Conservation (phyloP, 2,888 invertebrate species). For the Gonocerus acuteangulatus region DNA sequence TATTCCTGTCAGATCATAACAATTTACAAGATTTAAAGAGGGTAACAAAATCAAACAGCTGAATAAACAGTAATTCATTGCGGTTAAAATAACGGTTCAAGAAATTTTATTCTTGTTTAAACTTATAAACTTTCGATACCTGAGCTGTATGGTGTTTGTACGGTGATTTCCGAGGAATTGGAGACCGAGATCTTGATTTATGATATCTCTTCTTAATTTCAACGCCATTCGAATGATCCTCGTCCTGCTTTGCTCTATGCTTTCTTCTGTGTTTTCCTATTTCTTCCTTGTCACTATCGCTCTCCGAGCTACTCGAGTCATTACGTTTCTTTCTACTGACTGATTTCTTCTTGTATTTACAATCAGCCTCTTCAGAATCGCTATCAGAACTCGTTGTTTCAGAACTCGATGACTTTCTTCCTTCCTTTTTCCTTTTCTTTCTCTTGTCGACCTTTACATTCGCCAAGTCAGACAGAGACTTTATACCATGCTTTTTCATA, state of each 20-base stretch:
- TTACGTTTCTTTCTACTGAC: not conserved
- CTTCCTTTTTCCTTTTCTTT: slow-evolving; percentile 27
- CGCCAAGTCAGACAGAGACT: slow-evolving; percentile 34
- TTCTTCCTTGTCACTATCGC: no score
- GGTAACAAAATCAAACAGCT: no score
- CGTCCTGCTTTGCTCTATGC: not conserved
- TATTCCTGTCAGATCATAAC: no score
- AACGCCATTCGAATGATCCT: not conserved
- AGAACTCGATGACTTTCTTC: not conserved
- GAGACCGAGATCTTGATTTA: not conserved
- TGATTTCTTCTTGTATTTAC: slow-evolving; percentile 4
- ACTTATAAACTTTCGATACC: no score
- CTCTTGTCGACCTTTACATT: slow-evolving; percentile 31
- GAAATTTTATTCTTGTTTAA: no score
- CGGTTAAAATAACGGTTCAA: no score
- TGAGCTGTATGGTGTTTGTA: no score
- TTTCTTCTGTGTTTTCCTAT: not conserved
- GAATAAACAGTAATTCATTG: no score
- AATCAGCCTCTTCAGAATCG: slow-evolving; percentile 4
- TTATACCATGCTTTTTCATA: slow-evolving; percentile 43
- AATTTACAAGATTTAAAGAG: no score
- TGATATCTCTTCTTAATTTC: not conserved
- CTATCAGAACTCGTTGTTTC: not conserved
- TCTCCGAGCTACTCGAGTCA: no score
- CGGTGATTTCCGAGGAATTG: no score